Conservation (phyloP, 2,113 vertebrate species). For the Oceanodroma tethys region DNA sequence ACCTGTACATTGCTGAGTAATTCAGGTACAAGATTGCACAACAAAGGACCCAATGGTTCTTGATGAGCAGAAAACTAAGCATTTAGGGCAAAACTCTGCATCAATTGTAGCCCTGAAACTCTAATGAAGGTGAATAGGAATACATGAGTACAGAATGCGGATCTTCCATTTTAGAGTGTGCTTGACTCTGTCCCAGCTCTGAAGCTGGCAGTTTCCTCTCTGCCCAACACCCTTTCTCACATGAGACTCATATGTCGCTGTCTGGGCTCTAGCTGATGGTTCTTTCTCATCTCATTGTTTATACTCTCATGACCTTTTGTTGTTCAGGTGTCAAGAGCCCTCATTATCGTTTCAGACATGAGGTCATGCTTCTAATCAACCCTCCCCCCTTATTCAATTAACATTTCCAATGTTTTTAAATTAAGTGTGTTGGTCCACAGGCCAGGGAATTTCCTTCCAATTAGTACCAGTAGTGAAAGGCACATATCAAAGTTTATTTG, state of each 20-base stretch:
- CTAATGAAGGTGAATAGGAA: neutral
- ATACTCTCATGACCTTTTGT: conserved; percentile 38
- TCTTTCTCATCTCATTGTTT: conserved; percentile 18
- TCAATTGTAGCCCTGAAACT: neutral
- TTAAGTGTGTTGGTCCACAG: conserved; percentile 3
- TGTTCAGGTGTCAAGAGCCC: conserved; percentile 21
- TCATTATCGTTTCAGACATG: conserved; percentile 51
- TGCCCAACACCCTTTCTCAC: neutral
- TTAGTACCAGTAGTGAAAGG: conserved; percentile 46
- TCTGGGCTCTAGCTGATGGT: neutral
- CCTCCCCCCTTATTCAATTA: conserved; percentile 49
- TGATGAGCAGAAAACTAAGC: neutral
- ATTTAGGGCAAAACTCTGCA: neutral
- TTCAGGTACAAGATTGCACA: neutral
- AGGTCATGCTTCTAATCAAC: conserved; percentile 43
- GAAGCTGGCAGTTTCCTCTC: neutral
- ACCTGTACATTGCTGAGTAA: neutral
- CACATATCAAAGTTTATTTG: conserved; percentile 66
- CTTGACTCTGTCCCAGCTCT: neutral
- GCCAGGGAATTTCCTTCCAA: conserved; percentile 51
- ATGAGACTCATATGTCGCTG: neutral
- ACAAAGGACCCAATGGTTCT: neutral
- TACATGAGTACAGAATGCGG: neutral
- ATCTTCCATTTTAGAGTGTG: neutral
- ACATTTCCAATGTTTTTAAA: conserved; percentile 52